Evolutionary conservation across 2,113 vertebrate genomes (phyloP).

Genomic region (Nannobrachium achirus): DNA sequence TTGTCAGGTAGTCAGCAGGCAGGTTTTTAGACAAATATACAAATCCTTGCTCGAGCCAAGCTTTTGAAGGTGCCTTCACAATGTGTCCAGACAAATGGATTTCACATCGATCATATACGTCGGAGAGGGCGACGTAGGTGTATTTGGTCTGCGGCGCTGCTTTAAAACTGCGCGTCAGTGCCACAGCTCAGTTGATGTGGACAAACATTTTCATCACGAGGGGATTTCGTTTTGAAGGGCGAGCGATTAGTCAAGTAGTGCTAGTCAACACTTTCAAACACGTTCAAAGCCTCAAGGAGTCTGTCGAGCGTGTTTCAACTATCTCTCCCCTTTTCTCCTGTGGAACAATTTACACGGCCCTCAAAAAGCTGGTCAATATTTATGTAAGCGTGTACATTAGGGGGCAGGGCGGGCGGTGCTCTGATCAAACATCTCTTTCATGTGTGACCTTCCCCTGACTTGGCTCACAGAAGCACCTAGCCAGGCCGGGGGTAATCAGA

Average conservation of each 20-base stretch:
- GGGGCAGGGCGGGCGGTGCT: slow-evolving; percentile 25
- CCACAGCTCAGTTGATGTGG: slow-evolving; percentile 36
- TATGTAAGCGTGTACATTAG: slow-evolving; percentile 60
- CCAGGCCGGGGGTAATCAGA: slow-evolving; percentile 55
- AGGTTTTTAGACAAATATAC: slow-evolving; percentile 59
- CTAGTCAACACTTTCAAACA: slow-evolving; percentile 66
- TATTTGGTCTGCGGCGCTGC: slow-evolving; percentile 1
- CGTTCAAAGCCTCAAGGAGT: slow-evolving; percentile 49
- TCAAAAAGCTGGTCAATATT: slow-evolving; percentile 67
- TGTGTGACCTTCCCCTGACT: slow-evolving; percentile 64
- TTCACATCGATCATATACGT: slow-evolving; percentile 36
- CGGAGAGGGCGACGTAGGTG: slow-evolving; percentile 20
- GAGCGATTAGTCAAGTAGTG: slow-evolving; percentile 49
- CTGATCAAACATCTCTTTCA: slow-evolving; percentile 67
- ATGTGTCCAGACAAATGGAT: slow-evolving; percentile 54
- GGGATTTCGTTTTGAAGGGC: slow-evolving; percentile 46
- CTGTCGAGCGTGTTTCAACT: slow-evolving; percentile 19
- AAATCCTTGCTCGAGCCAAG: slow-evolving; percentile 46
- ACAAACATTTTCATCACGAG: slow-evolving; percentile 44
- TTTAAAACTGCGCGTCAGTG: slow-evolving; percentile 7
- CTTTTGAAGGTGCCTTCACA: slow-evolving; percentile 42
- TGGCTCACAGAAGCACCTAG: slow-evolving; percentile 44
- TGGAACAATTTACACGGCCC: slow-evolving; percentile 44
- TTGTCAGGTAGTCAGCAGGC: slow-evolving; percentile 52
- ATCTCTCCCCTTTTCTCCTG: slow-evolving; percentile 32